Evolutionary conservation across 1,140 invertebrate species (phyloP).

Genomic region (Drosophila teissieri): DNA sequence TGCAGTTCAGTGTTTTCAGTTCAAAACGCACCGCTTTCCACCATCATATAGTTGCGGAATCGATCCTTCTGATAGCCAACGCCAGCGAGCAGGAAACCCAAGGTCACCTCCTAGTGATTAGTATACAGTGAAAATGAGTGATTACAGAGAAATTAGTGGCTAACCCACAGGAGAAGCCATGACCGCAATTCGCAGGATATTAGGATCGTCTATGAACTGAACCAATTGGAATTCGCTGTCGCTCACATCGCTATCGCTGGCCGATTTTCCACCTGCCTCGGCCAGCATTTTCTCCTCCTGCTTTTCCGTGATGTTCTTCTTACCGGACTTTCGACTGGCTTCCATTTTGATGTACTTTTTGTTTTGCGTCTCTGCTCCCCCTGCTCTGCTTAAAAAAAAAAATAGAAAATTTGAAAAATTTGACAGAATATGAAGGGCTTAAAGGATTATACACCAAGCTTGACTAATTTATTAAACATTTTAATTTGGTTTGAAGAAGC

Average conservation of each 20-base stretch:
- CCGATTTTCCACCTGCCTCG: not conserved
- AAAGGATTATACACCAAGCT: not conserved
- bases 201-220: slow-evolving; percentile 27
- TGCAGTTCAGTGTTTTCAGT: too few species aligned
- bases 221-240: not conserved
- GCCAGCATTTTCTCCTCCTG: not conserved
- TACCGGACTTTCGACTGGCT: not conserved
- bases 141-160: accelerated
- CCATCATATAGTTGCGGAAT: slow-evolving; percentile 58
- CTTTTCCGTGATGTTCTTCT: not conserved
- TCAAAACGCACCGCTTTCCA: slow-evolving; percentile 28
- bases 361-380: not conserved
- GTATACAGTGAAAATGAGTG: not conserved
- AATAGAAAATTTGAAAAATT: not conserved
- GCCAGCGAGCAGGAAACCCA: slow-evolving; percentile 53
- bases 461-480: too few species aligned
- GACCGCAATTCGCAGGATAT: slow-evolving; percentile 38
- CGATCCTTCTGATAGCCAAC: slow-evolving; percentile 42
- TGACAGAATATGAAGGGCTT: not conserved
- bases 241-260: not conserved
- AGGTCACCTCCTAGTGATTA: slow-evolving; percentile 36
- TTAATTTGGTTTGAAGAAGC: too few species aligned
- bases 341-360: not conserved
- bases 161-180: slow-evolving; percentile 54
- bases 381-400: not conserved